Conservation (phyloP, 2,888 invertebrate genomes). For the Heliconius sara region DNA sequence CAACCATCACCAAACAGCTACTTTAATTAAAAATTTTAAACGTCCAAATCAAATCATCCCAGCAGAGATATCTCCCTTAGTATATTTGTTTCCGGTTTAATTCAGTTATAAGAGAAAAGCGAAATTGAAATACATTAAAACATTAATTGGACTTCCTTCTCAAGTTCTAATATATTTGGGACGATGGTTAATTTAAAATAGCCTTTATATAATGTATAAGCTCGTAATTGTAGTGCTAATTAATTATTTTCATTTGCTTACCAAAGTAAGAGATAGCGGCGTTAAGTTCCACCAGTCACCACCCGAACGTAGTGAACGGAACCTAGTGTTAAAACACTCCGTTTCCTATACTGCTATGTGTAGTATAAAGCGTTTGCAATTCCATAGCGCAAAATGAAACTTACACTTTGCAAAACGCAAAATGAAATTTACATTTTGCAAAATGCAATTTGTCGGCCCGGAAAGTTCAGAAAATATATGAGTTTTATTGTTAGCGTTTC, state of each 20-base stretch:
- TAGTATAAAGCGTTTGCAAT: neutral
- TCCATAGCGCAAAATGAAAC: neutral
- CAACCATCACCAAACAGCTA: neutral
- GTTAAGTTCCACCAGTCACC: too few relatives aligned
- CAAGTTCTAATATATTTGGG: slow-evolving; percentile 5
- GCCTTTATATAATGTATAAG: neutral
- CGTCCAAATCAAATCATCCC: neutral
- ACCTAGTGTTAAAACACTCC: too few relatives aligned
- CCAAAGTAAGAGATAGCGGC: neutral
- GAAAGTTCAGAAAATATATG: slow-evolving; percentile 11
- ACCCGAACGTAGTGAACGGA: too few relatives aligned
- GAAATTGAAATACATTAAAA: slow-evolving; percentile 21
- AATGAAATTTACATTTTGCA: neutral
- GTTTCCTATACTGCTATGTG: too few relatives aligned
- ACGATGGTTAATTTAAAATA: neutral
- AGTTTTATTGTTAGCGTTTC: slow-evolving; percentile 10
- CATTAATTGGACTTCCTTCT: slow-evolving; percentile 20
- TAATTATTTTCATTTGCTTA: neutral
- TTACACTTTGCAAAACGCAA: neutral
- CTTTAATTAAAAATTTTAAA: slow-evolving; percentile 22
- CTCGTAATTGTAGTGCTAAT: too few relatives aligned
- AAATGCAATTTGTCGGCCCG: neutral
- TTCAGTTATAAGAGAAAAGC: slow-evolving; percentile 7
- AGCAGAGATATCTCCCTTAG: neutral
- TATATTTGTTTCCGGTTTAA: slow-evolving; percentile 14